Evolutionary conservation across 2,797 vertebrate genomes (phyloP), one percentile per base, ranked within the genome.

Genomic region (Typhlichthys subterraneus): DNA sequence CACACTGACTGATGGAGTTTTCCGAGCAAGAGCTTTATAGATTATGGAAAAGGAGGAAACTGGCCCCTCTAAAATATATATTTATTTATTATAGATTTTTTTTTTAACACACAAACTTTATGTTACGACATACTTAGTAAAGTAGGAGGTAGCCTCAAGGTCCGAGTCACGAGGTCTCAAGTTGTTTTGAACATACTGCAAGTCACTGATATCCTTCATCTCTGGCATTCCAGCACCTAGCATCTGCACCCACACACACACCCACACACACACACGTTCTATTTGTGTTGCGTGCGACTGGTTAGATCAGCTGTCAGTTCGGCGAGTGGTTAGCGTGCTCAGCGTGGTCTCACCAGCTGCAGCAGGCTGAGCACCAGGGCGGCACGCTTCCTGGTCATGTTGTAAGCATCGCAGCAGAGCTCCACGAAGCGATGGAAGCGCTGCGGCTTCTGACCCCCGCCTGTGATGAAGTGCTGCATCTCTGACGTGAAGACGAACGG

Each of bases 401-500:
- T 98, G 76, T 96, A 98, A 29, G 96, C 95, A 61, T 76, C 85
- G 70, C 95, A 97, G 69, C 95, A 96, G 70, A 97, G 92, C 70
- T 98, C 95, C 85, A 97, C 96, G 63, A 97, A 98, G 45, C 92
- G 88, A 65, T 95, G 95, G 54, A 95, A 89, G 3, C 90, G 88
- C 63, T 93, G 91, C 12, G 93, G 92, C 45, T 92, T 93, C 85
- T 91, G 87, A 0, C 94, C 94, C 1, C 94, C 95, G 0, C 93
- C 93, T 1, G 95, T 96, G 85, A 97, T 96, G 80, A 97, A 95
- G 86, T 95, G 93, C 63, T 94, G 93, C 95, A 97, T 98, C 85
- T 97, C 96, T 2, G 95, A 94, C 0, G 95, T 94, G 72, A 96
- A 97, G 85, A 97, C 92, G 83, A 98, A 97, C 0, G 96, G 95